Percentiles rank a stretch among this genome's conserved stretches.
These are phyloP conservation scores for Spilarctia lutea DNA, from an alignment of 2,888 invertebrate genomes.

Conservation along the genomic window DNA sequence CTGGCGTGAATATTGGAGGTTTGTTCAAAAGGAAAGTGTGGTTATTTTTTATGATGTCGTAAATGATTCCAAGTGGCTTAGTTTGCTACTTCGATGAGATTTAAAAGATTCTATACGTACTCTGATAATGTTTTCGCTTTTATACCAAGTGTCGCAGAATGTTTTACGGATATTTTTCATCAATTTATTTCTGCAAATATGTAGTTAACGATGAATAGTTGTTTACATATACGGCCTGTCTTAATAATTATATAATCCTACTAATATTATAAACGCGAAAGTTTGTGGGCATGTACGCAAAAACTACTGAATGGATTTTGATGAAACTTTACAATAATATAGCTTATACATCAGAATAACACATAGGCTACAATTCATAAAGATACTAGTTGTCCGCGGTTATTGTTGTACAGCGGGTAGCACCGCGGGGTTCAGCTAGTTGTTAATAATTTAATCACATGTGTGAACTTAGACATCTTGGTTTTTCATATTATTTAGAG, in stretches of 20 bases:
- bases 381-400: too few relatives aligned
- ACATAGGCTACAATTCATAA: too few relatives aligned
- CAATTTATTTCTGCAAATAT: not conserved
- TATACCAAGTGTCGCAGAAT: not conserved
- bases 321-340: too few relatives aligned
- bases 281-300: too few relatives aligned
- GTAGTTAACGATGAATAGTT: not conserved
- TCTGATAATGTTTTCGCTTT: not conserved
- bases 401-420: too few relatives aligned
- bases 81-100: slow-evolving; percentile 46
- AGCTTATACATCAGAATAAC: too few relatives aligned
- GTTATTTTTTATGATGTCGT: slow-evolving; percentile 57
- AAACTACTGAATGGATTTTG: too few relatives aligned
- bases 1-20: slow-evolving; percentile 46
- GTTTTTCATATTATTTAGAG: not conserved
- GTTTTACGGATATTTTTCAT: not conserved
- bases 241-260: too few relatives aligned
- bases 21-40: slow-evolving; percentile 54
- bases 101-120: slow-evolving; percentile 31
- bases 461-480: not conserved
- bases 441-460: not conserved
- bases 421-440: too few relatives aligned
- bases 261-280: too few relatives aligned
- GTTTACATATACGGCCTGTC: not conserved
- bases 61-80: slow-evolving; percentile 52